These are phyloP conservation scores for Strigamia crassipes DNA, from an alignment of 2,888 invertebrate genomes.

Conservation along the genomic window DNA sequence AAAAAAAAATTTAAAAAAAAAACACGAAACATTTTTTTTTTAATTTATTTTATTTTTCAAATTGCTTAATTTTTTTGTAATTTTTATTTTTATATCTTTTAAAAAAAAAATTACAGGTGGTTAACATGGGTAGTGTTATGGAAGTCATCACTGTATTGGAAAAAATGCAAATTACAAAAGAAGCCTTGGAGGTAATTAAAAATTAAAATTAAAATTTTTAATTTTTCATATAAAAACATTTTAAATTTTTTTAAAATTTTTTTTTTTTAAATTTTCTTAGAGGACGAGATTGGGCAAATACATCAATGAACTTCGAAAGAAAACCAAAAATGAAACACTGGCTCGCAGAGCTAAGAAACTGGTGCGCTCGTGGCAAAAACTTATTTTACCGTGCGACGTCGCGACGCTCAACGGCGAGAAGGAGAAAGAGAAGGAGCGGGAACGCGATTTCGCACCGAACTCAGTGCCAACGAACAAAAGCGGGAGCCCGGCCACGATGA, in stretches of 20 bases:
- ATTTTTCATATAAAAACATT: too few relatives aligned
- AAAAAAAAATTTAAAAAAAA: too few relatives aligned
- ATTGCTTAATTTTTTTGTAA: too few relatives aligned
- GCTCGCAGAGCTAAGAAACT: conserved; percentile 89
- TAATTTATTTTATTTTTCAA: conserved; percentile 47
- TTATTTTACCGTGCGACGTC: conserved; percentile 63
- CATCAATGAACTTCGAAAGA: conserved; percentile 87
- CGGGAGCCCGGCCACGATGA: conserved; percentile 53
- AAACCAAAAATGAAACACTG: conserved; percentile 78
- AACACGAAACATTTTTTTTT: not conserved
- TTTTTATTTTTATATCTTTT: too few relatives aligned
- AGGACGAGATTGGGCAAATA: conserved; percentile 92
- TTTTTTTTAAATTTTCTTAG: conserved; percentile 63
- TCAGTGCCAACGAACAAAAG: conserved; percentile 51
- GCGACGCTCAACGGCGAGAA: conserved; percentile 51
- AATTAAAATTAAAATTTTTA: too few relatives aligned
- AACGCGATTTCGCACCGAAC: too few relatives aligned
- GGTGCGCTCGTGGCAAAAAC: conserved; percentile 89
- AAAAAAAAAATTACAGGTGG: too few relatives aligned
- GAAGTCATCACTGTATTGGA: conserved; percentile 92
- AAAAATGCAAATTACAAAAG: conserved; percentile 86
- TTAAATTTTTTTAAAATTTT: too few relatives aligned
- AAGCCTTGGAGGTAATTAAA: conserved; percentile 84
- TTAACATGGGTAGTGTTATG: conserved; percentile 90
- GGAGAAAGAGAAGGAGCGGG: too few relatives aligned